Base-by-base conservation (phyloP, 2,797 vertebrate genomes). In the Semotilus atromaculatus region DNA sequence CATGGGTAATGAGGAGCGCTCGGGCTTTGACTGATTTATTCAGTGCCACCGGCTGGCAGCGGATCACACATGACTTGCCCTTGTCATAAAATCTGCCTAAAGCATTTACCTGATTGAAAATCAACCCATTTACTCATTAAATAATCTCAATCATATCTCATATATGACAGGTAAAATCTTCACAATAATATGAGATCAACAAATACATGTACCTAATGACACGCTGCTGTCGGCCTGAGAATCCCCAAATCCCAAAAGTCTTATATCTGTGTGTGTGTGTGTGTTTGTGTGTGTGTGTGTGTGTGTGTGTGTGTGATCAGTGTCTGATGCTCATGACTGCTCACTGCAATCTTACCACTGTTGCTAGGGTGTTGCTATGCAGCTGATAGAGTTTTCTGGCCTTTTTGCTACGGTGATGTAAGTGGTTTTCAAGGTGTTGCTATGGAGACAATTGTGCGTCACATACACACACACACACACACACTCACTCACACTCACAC, bases 1-100 rank as follows among this genome's bases (percentile, higher is more conserved):
- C 78, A 74, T 82, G 78, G 84, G 72, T 67, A 83, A 72, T 84
- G 43, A 72, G 43, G 7, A 72, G 40, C 7, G 45, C 18, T 74
- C 10, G 18, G 45, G 71, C 45, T 74, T 34, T 34, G 45, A 23
- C 45, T 74, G 72, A 34, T 74, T 74, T 53, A 74, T 53, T 53
- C 29, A 74, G 10, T 31, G 19, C 72, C 48, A 74, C 45, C 10
- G 19, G 48, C 48, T 74, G 72, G 45, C 29, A 53, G 72, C 48
- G 23, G 29, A 53, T 74, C 48, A 74, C 29, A 53, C 26, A 40
- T 60, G 38, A 55, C 48, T 23, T n/a, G 38, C 64, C 51, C 51
- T 71, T n/a, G 10, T 62, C 29, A 58, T 60, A 79, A 55, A 36
- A 53, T 74, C 26, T 53, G 19, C 51, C 72, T 74, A 23, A 34